Base-by-base conservation (phyloP, 2,797 vertebrate species). In the Danionella dracula region DNA sequence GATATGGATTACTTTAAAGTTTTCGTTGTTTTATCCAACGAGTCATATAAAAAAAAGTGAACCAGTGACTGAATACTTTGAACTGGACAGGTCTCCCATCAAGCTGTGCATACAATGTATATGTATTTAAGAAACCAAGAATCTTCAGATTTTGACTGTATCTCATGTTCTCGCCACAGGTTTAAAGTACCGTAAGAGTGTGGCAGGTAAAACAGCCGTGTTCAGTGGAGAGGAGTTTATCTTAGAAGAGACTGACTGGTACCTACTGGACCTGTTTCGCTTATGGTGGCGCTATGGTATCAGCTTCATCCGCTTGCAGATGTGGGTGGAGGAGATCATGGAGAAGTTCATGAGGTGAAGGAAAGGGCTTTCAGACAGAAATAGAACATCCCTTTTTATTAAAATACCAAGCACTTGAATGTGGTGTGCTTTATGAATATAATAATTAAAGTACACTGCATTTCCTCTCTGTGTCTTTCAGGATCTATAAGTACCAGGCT, bases 241-340 rank as follows among this genome's bases (percentile, higher is more conserved):
- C 68, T 85, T 98, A 78, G 96, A 96, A 81, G 97, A 99, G 86
- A 97, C 95, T 0, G 96, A 99, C 85, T 99, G 97, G 97, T 99
- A 98, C 77, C 87, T 99, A 72, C 87, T 99, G 77, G 96, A 98
- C 77, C 87, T 99, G 46, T 95, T 97, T 81, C 90, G 94, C 0
- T 87, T 99, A 63, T 98, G 96, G 97, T 99, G 97, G 97, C 93
- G 96, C 71, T 99, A 99, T 0, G 97, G 96, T 53, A 98, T 97
- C 87, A 96, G 96, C 82, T 99, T 98, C 82, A 92, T 99, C 74
- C 90, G 97, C 21, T 87, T 99, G 81, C 97, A 99, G 86, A 98
- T 99, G 96, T 99, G 96, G 96, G 94, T 97, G 79, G 97, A 99
- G 81, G 96, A 99, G 83, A 94, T 97, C 76, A 95, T 99, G 94